phyloP scores from a whole-genome alignment of 2,888 invertebrate species.

The Ichneumoninae sp. region DNA sequence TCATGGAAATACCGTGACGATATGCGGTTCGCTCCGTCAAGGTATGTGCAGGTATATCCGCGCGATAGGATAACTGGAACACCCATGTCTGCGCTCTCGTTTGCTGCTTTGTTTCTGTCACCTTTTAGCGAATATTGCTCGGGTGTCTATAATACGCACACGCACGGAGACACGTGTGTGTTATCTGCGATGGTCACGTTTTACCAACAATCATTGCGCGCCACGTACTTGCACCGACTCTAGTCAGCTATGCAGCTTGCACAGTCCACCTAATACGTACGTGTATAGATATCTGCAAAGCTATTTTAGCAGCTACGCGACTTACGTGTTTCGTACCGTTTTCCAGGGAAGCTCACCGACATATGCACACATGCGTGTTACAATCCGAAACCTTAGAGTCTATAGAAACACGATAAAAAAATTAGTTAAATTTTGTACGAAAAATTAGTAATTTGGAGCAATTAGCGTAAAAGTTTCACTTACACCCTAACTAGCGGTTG shows the following conservation, averaged over 20 bases:
- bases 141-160: slow-evolving; percentile 1
- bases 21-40: not conserved
- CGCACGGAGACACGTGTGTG: not conserved
- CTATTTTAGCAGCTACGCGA: slow-evolving; percentile 17
- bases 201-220: slow-evolving; percentile 56
- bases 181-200: slow-evolving; percentile 51
- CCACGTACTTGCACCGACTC: slow-evolving; percentile 49
- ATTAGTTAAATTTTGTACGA: too few species aligned
- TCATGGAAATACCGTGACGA: not conserved
- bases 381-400: too few species aligned
- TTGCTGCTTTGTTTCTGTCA: not conserved
- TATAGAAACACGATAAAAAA: too few species aligned
- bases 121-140: not conserved
- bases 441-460: too few species aligned
- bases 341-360: not conserved
- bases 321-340: slow-evolving; percentile 28
- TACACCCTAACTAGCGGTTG: too few species aligned
- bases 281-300: not conserved
- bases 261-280: not conserved
- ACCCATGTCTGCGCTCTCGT: not conserved
- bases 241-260: not conserved
- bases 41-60: not conserved
- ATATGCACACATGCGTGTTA: too few species aligned
- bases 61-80: not conserved
- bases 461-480: too few species aligned